Evolutionary conservation across 1,140 invertebrate species (phyloP), one percentile per base, ranked within the genome.

Genomic region (Eumaeus atala): DNA sequence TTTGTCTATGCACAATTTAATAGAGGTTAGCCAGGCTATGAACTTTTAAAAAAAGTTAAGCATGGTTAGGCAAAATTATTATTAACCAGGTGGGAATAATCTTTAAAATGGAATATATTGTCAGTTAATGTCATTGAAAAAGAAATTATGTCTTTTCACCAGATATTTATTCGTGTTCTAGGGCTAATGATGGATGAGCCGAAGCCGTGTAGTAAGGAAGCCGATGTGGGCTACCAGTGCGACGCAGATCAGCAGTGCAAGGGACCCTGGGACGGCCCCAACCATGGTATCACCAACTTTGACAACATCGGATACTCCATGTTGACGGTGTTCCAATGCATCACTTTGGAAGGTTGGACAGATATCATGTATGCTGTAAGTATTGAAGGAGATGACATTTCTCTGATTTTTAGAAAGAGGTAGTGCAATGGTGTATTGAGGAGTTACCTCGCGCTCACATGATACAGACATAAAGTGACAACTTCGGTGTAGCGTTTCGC

Each of bases 341-440:
- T 99, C 59, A 99, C 98, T 14, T 92, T 99, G 52, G 98, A 99
- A 90, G 98, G 98, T 10, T 99, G 98, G 98, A 99, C 97, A 38
- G 94, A 96, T 77, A 95, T 99, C 38, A 91, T 99, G 84, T 99
- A 99, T 87, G 91, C 92, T 89, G 97, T 98, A 91, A 92, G 91
- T 48, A 28, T 6, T 28, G 21, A 28, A 6, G 21, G 6, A 28
- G 6, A 28, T 28, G 21, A 28, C 2, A 28, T n/a, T n/a, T n/a
- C n/a, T n/a, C n/a, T n/a, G n/a, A n/a, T n/a, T n/a, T n/a, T n/a
- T n/a, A n/a, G n/a, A n/a, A n/a, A n/a, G n/a, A n/a, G n/a, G n/a
- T n/a, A n/a, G n/a, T n/a, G n/a, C n/a, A n/a, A n/a, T n/a, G n/a
- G n/a, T n/a, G n/a, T n/a, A n/a, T n/a, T n/a, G n/a, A n/a, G n/a